phyloP scores from a whole-genome alignment of 2,888 invertebrate species.

The Mythimna albipuncta region DNA sequence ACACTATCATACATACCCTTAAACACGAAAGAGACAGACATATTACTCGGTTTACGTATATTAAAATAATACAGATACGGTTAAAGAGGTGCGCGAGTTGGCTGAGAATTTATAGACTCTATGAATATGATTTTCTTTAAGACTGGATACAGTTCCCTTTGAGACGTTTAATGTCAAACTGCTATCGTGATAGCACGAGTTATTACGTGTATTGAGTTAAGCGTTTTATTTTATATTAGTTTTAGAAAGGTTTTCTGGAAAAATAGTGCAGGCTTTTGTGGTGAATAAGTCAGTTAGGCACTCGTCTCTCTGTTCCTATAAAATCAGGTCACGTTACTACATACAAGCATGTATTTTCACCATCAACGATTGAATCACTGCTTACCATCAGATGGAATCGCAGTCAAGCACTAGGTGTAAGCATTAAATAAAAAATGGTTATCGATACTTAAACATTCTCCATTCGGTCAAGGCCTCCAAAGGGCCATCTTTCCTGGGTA shows the following conservation, averaged over 20 bases:
- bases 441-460: too few species aligned
- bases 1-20: constrained; percentile 64
- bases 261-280: constrained; percentile 2
- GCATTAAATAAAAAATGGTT: too few species aligned
- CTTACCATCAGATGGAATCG: too few species aligned
- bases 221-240: constrained; percentile 19
- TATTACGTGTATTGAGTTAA: constrained; percentile 56
- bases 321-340: not conserved
- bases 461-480: not conserved
- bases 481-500: not conserved
- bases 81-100: constrained; percentile 87
- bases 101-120: constrained; percentile 86
- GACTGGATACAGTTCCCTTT: constrained; percentile 83
- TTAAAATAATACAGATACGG: constrained; percentile 89
- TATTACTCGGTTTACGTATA: constrained; percentile 86
- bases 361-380: too few species aligned
- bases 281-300: not conserved
- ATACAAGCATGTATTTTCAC: too few species aligned
- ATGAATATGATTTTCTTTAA: constrained; percentile 90
- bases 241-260: not conserved
- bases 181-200: constrained; percentile 68
- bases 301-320: not conserved
- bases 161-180: constrained; percentile 81
- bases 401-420: not conserved
- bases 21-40: constrained; percentile 69